phyloP scores from a whole-genome alignment of 2,888 invertebrate species.

The Lingula anatina region DNA sequence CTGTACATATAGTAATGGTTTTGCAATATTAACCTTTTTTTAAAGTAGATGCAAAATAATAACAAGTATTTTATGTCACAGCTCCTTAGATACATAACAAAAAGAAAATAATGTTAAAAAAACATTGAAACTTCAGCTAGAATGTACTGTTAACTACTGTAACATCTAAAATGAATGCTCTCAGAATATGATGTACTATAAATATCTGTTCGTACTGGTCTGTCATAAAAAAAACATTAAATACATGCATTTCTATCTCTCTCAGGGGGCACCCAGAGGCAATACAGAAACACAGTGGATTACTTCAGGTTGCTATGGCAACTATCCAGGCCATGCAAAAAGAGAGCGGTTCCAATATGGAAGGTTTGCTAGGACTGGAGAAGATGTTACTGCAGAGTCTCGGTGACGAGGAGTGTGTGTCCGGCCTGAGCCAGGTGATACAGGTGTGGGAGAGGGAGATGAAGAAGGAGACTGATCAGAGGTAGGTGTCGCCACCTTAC shows the following conservation, averaged over 20 bases:
- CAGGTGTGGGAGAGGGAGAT: conserved; percentile 14
- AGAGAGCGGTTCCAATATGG: conserved; percentile 57
- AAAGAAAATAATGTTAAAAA: too few species aligned
- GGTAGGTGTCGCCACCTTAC: too few species aligned
- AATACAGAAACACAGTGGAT: conserved; percentile 30
- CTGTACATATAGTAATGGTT: too few species aligned
- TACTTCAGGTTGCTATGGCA: conserved; percentile 54
- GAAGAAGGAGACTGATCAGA: conserved; percentile 6
- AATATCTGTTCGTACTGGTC: too few species aligned
- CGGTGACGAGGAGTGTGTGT: conserved; percentile 55
- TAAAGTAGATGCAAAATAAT: too few species aligned
- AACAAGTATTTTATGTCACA: not conserved
- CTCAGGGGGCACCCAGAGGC: conserved; percentile 29
- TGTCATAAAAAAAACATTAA: not conserved
- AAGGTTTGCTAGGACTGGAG: conserved; percentile 62
- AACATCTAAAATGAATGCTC: too few species aligned
- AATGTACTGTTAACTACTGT: too few species aligned
- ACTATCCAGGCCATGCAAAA: conserved; percentile 62
- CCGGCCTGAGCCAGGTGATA: conserved; percentile 17
- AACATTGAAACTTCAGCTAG: too few species aligned
- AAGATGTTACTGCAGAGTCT: conserved; percentile 61
- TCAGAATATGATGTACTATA: too few species aligned
- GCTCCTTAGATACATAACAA: not conserved
- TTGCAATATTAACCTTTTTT: too few species aligned
- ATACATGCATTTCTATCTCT: not conserved